Base-by-base conservation (phyloP, 2,888 invertebrate genomes). In the Hyles lineata region DNA sequence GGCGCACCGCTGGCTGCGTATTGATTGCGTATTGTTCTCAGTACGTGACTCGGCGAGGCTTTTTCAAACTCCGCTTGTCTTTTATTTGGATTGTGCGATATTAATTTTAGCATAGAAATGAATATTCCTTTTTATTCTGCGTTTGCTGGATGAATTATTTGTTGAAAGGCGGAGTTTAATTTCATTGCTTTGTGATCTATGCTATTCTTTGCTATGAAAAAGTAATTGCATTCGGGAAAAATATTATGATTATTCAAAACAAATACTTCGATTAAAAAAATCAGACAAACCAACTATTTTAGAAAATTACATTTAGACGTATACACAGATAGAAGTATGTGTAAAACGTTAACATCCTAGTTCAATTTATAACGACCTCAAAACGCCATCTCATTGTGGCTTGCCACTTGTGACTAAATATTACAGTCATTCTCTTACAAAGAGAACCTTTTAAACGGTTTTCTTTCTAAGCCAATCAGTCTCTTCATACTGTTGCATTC, bases 1-100 rank as follows among this genome's bases (percentile, higher is more conserved):
- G 21, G 32, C 59, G 59, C 63, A 70, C 71, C 76, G 72, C 72
- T 76, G 43, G 8, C 63, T 29, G 67, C 67, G 67, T 67, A 67
- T 67, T 67, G 67, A 67, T 67, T 67, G 50, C 67, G 67, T 67
- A 67, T 67, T 67, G 67, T 67, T 50, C 67, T 50, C 67, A 43
- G 43, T 67, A 67, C 67, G 67, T 67, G 67, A 67, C 67, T 67
- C 35, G 35, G 32, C 63, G 63, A 21, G 59, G 19, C 63, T 43
- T 35, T 63, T 63, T 50, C 23, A 43, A 67, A 50, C 50, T 67
- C 43, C 21, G 43, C 23, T 25, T 63, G 21, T 63, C 43, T 67
- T 67, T 67, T 67, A 67, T 67, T 67, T 67, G 23, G 50, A 67
- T 62, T 62, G 55, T n/a, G 67, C 67, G 67, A 67, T 63, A 63